Base-by-base conservation (phyloP, 2,888 invertebrate genomes). In the Drosophila paracracens region DNA sequence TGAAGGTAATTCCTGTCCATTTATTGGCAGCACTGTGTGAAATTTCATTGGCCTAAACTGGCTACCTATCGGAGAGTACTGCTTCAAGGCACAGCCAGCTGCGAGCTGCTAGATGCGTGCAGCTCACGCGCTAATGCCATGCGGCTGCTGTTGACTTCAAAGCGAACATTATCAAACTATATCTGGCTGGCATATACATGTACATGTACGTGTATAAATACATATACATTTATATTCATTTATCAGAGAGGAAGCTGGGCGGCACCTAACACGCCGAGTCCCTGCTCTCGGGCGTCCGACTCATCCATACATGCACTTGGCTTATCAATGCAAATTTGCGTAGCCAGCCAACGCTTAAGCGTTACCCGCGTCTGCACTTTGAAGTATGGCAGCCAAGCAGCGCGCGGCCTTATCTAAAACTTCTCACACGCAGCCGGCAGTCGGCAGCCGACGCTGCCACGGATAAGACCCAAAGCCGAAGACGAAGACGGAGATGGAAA, bases 281-380 rank as follows among this genome's bases (percentile, higher is more conserved):
- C 11, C 43, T 31, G 38, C 21, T 48, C 29, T 52, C 38, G 58
- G 35, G 36, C 52, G 48, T 40, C 53, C 31, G 31, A 25, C 58
- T 46, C 56, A 35, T 27, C 50, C 43, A 11, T 18, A 25, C 50
- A 13, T 40, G 31, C 65, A 53, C 36, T 60, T 25, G 43, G 46
- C 79, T 86, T 86, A 86, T 86, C 85, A 90, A 81, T 73, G 82
- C 70, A 64, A 86, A 90, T 87, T 90, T 83, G 78, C 78, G 61
- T 46, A 64, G 69, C 68, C 62, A 21, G 46, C 25, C 46, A 52
- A 52, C 56, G 67, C 48, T 46, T 51, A 58, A 58, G 52, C 71
- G 36, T n/a, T 69, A 13, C 25, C 62, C 36, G 54, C 54, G 65
- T 46, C 48, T 36, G 51, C 66, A 77, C 79, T 79, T 78, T 82